Evolutionary conservation across 2,113 vertebrate genomes (phyloP), one percentile per base, ranked within the genome.

Genomic region (Phyllostomus hastatus): DNA sequence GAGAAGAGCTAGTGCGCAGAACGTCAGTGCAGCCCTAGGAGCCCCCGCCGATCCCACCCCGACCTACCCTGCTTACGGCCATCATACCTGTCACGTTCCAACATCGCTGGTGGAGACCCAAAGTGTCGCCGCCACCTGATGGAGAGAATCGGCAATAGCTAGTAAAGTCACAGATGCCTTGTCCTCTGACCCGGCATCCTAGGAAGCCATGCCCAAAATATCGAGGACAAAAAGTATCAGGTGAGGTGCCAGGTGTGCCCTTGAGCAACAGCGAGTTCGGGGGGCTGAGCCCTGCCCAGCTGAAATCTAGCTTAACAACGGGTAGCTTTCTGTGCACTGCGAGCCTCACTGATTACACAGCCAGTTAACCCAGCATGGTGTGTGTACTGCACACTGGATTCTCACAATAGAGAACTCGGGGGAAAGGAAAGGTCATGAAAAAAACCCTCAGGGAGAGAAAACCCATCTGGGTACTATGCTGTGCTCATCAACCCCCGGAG

Each of bases 71-170:
- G 1, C 35, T 7, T 26, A 4, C 17, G 41, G 64, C 46, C 1
- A 0, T 19, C 50, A 54, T 26, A 43, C 1, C 4, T 10, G 46
- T 28, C 24, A 7, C 22, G 33, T 57, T 20, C 35, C 10, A 46
- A 31, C 28, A 2, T 52, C 17, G 33, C 43, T 1, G 31, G 4
- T 15, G 38, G 61, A 73, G 20, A 46, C 28, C 61, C 19, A 22
- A 76, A 41, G 24, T 64, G 31, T 19, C 26, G 9, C 28, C 4
- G 0, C 28, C 57, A 0, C 11, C 28, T 28, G 1, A 1, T 0
- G 43, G 89, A 20, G 31, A 76, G 38, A 10, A 28, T 1, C 0
- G 2, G 33, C 38, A 26, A 3, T 1, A 35, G 2, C 10, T 7
- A 48, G 54, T 9, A 24, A 94, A 33, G 86, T 87, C 14, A 16